Evolutionary conservation across 2,888 invertebrate genomes (phyloP).

Genomic region (Cyclophora albipunctata): DNA sequence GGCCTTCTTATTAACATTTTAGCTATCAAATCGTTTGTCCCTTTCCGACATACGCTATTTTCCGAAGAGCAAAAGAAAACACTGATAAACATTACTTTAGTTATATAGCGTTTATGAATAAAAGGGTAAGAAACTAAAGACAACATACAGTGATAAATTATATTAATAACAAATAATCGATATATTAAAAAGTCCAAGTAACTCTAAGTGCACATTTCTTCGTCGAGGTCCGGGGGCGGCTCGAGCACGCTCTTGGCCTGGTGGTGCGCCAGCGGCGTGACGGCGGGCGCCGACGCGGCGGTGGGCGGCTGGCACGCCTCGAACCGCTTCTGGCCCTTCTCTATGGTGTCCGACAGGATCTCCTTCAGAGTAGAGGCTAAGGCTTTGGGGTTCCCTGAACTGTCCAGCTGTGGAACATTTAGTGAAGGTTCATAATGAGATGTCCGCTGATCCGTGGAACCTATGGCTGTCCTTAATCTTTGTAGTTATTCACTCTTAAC

Average conservation of each 20-base stretch:
- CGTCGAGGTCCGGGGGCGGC: too few species aligned
- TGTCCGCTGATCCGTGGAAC: too few species aligned
- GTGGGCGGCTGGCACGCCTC: slow-evolving; percentile 21
- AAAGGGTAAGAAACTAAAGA: too few species aligned
- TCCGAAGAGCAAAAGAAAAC: too few species aligned
- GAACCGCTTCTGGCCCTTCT: slow-evolving; percentile 35
- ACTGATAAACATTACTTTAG: too few species aligned
- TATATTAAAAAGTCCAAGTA: slow-evolving; percentile 27
- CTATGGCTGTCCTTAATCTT: too few species aligned
- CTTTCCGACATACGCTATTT: too few species aligned
- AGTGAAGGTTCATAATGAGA: neutral
- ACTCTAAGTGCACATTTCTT: slow-evolving; percentile 27
- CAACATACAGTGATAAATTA: neutral
- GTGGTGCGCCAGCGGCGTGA: slow-evolving; percentile 6
- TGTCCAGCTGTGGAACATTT: slow-evolving; percentile 43
- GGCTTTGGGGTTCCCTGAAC: slow-evolving; percentile 55
- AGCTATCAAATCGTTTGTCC: too few species aligned
- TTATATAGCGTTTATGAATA: too few species aligned
- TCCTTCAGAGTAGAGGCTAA: slow-evolving; percentile 58
- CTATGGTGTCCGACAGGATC: slow-evolving; percentile 58
- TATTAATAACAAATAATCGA: slow-evolving; percentile 27
- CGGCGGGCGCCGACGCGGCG: slow-evolving; percentile 31
- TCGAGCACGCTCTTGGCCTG: too few species aligned
- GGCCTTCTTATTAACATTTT: too few species aligned
- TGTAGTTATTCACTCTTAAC: too few species aligned